A percentile compares a stretch with the other conserved stretches of the same genome.
Evolutionary conservation across 2,888 invertebrate species (phyloP).

Genomic region (Trilocha varians): DNA sequence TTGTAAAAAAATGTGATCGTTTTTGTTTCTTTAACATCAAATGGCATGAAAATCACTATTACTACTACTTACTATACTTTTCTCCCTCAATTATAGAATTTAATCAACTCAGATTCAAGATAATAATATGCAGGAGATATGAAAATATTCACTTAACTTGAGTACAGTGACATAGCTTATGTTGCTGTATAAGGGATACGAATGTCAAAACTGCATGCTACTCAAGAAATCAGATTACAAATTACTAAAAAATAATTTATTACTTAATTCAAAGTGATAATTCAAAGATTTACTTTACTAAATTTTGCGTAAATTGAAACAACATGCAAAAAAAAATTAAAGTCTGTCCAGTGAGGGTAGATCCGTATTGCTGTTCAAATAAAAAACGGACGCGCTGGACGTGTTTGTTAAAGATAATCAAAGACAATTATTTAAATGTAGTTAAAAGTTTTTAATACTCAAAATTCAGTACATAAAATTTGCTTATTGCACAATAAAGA

Average conservation of each 20-base stretch:
- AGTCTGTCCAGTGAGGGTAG: conserved; percentile 17
- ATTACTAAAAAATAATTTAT: too few relatives aligned
- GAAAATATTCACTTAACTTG: too few relatives aligned
- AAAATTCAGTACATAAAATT: conserved; percentile 1
- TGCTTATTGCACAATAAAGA: conserved; percentile 9
- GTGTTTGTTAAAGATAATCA: conserved; percentile 19
- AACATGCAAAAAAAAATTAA: background rate
- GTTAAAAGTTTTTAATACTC: conserved; percentile 3
- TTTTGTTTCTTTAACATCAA: too few relatives aligned
- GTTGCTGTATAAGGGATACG: too few relatives aligned
- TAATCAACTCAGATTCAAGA: too few relatives aligned
- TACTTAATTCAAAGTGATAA: conserved; percentile 53
- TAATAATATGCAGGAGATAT: too few relatives aligned
- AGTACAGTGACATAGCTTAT: too few relatives aligned
- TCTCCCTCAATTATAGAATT: too few relatives aligned
- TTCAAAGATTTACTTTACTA: conserved; percentile 16
- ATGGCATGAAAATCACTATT: too few relatives aligned
- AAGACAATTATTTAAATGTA: conserved; percentile 5
- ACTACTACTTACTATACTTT: too few relatives aligned
- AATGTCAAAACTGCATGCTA: too few relatives aligned
- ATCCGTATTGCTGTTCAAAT: background rate
- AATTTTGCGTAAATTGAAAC: conserved; percentile 10
- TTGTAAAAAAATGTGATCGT: conserved; percentile 10
- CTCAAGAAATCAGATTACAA: too few relatives aligned
- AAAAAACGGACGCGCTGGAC: conserved; percentile 38